phyloP scores from a whole-genome alignment of 2,113 vertebrate species.

The Tetraodon nigroviridis region DNA sequence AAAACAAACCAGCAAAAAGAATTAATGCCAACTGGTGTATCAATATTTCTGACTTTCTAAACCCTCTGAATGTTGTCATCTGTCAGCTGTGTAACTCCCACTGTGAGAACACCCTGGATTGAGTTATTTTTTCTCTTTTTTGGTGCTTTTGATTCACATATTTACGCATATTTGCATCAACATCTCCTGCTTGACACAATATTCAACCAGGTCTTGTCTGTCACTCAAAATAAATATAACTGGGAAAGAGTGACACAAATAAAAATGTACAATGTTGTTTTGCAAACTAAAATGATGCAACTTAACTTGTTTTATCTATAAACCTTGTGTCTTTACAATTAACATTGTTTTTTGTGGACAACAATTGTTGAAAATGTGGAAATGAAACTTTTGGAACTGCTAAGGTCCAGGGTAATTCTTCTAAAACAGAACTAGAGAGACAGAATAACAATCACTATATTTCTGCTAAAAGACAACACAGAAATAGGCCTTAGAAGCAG shows the following conservation, averaged over 20 bases:
- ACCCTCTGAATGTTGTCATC: neutral
- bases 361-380: too few relatives aligned
- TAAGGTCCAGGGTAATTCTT: too few relatives aligned
- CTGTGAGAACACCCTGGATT: constrained; percentile 13
- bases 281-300: too few relatives aligned
- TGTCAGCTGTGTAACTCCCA: neutral
- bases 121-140: neutral
- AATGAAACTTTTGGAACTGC: too few relatives aligned
- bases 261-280: neutral
- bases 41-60: constrained; percentile 34
- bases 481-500: neutral
- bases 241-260: too few relatives aligned
- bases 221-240: neutral
- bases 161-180: too few relatives aligned
- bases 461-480: constrained; percentile 1
- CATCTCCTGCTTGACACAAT: neutral
- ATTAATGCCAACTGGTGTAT: constrained; percentile 30
- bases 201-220: neutral
- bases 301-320: too few relatives aligned
- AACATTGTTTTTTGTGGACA: too few relatives aligned
- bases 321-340: too few relatives aligned
- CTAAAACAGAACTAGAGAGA: too few relatives aligned
- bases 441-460: too few relatives aligned
- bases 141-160: neutral
- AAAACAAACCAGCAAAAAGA: constrained; percentile 13